Evolutionary conservation across 1,140 invertebrate genomes (phyloP).

Genomic region (Caenorhabditis tropicalis): DNA sequence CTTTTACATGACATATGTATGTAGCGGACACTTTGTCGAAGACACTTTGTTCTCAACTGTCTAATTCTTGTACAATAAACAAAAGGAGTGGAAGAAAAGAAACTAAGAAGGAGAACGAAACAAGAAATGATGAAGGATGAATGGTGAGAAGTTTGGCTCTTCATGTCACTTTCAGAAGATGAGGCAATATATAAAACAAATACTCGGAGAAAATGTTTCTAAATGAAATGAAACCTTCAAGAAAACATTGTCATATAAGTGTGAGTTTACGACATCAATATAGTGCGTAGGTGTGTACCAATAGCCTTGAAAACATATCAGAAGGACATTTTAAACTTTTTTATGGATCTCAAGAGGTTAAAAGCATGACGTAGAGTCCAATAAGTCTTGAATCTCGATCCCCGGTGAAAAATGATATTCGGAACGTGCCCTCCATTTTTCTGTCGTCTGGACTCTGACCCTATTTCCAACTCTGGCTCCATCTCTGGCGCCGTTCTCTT

Average conservation of each 20-base stretch:
- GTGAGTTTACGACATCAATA: neutral
- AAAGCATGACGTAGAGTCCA: neutral
- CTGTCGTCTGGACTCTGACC: neutral
- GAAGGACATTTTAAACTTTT: neutral
- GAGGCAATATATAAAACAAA: neutral
- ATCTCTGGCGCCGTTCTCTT: neutral
- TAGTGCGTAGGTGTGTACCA: neutral
- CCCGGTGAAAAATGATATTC: slow-evolving; percentile 37
- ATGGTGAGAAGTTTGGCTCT: neutral
- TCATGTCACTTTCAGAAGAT: slow-evolving; percentile 14
- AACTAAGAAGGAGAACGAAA: neutral
- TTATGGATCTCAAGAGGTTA: slow-evolving; percentile 1
- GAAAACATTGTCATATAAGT: neutral
- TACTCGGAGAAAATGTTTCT: neutral
- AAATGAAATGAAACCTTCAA: neutral
- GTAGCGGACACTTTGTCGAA: slow-evolving; percentile 5
- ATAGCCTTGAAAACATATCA: neutral
- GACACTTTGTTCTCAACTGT: slow-evolving; percentile 25
- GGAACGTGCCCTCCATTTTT: neutral
- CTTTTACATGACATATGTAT: slow-evolving; percentile 42
- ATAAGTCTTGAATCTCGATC: neutral
- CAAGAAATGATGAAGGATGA: neutral
- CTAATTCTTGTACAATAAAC: slow-evolving; percentile 43
- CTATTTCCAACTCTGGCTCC: neutral
- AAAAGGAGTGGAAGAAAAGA: neutral